Evolutionary conservation across 92 coral and sea anemone genomes (phyloP).

Genomic region (Zoanthus sociatus): DNA sequence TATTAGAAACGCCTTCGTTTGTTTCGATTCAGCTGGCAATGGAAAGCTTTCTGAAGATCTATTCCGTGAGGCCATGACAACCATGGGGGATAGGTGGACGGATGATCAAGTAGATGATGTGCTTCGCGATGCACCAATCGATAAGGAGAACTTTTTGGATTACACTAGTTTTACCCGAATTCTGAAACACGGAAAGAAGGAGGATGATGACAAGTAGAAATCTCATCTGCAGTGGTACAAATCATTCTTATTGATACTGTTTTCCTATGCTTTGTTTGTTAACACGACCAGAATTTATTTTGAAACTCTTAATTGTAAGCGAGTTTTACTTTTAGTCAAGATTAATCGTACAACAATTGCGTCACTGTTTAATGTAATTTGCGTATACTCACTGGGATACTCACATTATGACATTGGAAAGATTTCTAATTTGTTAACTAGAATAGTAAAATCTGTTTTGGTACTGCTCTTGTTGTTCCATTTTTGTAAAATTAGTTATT

Average conservation of each 20-base stretch:
- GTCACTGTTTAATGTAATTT: background rate
- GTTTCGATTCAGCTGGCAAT: conserved; percentile 90
- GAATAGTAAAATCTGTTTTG: background rate
- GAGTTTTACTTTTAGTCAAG: background rate
- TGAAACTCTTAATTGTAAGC: background rate
- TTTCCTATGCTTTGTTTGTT: background rate
- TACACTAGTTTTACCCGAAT: conserved; percentile 85
- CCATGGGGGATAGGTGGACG: conserved; percentile 96
- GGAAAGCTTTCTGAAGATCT: conserved; percentile 89
- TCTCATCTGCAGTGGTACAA: background rate
- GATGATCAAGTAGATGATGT: conserved; percentile 98
- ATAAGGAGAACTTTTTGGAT: conserved; percentile 93
- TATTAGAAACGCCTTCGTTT: conserved; percentile 93
- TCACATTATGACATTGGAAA: background rate
- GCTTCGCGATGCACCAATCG: conserved; percentile 98
- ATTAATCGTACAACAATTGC: background rate
- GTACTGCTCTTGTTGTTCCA: background rate
- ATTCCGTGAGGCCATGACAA: conserved; percentile 92
- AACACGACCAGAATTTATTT: conserved; percentile 13
- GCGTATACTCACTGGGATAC: no score
- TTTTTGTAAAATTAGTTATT: background rate
- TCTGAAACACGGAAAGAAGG: conserved; percentile 98
- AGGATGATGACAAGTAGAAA: conserved; percentile 68
- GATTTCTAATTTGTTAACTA: background rate
- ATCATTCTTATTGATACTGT: background rate